These are phyloP conservation scores for Ophioderma brevispina DNA, from an alignment of 35 echinoderm and acorn worm species.

Conservation along the genomic window DNA sequence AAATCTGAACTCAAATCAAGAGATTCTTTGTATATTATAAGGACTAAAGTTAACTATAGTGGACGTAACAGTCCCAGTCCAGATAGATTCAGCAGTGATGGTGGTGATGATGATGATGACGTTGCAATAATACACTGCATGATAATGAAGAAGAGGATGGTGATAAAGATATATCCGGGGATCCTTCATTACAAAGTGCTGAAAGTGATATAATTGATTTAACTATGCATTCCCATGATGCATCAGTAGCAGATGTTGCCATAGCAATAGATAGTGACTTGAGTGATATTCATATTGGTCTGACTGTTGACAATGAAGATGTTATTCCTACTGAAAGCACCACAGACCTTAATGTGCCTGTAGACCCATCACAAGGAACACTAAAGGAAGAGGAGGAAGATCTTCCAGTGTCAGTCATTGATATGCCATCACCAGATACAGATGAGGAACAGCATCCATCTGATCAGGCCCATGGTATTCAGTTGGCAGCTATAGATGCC, in stretches of 20 bases:
- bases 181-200: background rate
- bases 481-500: constrained; percentile 87
- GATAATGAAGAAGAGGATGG: background rate
- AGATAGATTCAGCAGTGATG: background rate
- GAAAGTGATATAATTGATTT: constrained; percentile 17
- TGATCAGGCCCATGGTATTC: constrained; percentile 93
- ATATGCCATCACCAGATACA: constrained; percentile 76
- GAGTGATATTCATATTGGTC: background rate
- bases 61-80: constrained; percentile 1
- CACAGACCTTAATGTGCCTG: no score
- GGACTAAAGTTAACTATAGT: background rate
- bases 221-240: background rate
- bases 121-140: background rate
- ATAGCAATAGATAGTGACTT: background rate
- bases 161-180: background rate
- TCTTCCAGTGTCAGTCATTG: constrained; percentile 91
- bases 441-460: constrained; percentile 26
- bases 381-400: constrained; percentile 39
- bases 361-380: background rate
- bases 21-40: background rate
- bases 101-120: background rate
- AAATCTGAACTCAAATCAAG: background rate
- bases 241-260: background rate
- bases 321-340: background rate
- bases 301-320: constrained; percentile 26